These are phyloP conservation scores for Notolabrus celidotus DNA, from an alignment of 2,797 vertebrate species.

Conservation along the genomic window DNA sequence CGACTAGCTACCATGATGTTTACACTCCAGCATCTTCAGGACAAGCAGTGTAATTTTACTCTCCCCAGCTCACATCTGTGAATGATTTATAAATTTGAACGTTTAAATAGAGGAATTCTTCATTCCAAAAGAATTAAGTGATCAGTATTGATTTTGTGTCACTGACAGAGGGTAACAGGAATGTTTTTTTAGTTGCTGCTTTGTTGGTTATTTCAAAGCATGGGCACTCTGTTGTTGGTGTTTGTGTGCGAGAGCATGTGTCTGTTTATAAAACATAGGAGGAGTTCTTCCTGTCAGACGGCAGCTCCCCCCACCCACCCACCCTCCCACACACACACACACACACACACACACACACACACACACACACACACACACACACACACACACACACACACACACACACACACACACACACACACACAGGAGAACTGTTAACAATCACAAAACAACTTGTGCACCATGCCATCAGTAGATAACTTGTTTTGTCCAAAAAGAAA, in stretches of 20 bases:
- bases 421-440: neutral
- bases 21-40: too few species aligned
- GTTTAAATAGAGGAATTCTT: too few species aligned
- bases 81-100: too few species aligned
- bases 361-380: neutral
- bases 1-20: too few species aligned
- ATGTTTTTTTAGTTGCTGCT: neutral
- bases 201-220: neutral
- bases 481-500: neutral
- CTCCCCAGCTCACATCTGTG: too few species aligned
- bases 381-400: neutral
- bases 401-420: neutral
- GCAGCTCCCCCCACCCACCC: neutral
- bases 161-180: neutral
- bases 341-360: too few species aligned
- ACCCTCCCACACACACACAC: too few species aligned
- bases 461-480: neutral
- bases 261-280: constrained; percentile 50
- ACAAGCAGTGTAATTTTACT: too few species aligned
- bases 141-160: neutral
- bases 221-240: neutral
- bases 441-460: neutral
- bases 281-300: constrained; percentile 51
- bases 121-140: too few species aligned
- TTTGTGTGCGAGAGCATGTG: constrained; percentile 27